Base-by-base conservation (phyloP, 2,888 invertebrate species). In the Dryomyza anilis region DNA sequence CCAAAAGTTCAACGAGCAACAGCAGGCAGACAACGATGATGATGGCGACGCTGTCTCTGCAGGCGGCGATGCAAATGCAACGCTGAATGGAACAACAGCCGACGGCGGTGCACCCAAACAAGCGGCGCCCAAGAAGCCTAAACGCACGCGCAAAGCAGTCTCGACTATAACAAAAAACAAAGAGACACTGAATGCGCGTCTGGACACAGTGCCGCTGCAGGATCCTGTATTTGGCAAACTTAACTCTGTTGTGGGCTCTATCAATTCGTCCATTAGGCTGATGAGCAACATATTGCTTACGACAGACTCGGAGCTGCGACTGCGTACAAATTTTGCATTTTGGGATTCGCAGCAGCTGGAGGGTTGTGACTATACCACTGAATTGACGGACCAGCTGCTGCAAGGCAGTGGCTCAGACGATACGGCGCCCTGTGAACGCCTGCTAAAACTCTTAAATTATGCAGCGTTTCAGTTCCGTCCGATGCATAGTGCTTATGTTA, bases 191-290 rank as follows among this genome's bases (percentile, higher is more conserved):
- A 84, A 84, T 70, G 79, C 77, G 1, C 78, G 79, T 12, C 71
- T 84, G 61, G 84, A 84, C 60, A 81, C 83, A 6, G 78, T 81
- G 55, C 83, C 84, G 0, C 70, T 83, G 63, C 80, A 82, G 81
- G 88, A 88, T 83, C 86, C 88, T 5, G 86, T 88, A 62, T 88
- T 88, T 75, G 88, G 88, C 60, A 84, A 88, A 70, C 76, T 88
- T 1, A 86, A 88, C 23, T 86, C 87, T 0, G 86, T 86, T 0
- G 82, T 86, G 0, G 88, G 88, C 0, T 88, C 88, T 68, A 87
- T 88, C 61, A 88, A 87, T 33, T 86, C 88, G 36, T 87, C 88
- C 0, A 87, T 87, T 75, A 80, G 87, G 69, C 84, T 88, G 0
- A 86, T 88, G 76, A 87, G 87, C 72, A 87, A 87, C 16, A 86